Base-by-base conservation (phyloP, 2,888 invertebrate genomes). In the Cheilosia variabilis region DNA sequence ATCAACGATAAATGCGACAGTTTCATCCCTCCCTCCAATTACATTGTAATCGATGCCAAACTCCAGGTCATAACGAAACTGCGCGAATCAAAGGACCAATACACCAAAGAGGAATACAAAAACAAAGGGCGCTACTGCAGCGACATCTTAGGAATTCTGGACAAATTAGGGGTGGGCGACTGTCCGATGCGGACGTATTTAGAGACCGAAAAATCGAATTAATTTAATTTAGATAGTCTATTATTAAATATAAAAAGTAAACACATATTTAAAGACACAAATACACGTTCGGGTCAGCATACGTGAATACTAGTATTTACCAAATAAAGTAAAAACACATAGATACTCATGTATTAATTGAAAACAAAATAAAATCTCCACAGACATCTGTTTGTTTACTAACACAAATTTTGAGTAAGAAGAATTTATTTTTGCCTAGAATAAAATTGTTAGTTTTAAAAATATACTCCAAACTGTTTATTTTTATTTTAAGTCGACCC, bases 31-130 rank as follows among this genome's bases (percentile, higher is more conserved):
- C 89, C 84, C 55, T 89, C 89, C 69, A 92, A 91, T 89, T 90
- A 91, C 78, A 90, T 91, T 55, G 90, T 91, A 1, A 90, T 92
- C 58, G 92, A 92, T 75, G 89, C 91, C 45, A 92, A 92, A 87
- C 27, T 92, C 6, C 78, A 90, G 57, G 90, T 91, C 13, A 90
- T 92, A 34, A 88, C 88, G 17, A 90, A 90, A 6, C 87, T 92
- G 19, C 57, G 62, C 7, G 13, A 77, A 47, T 82, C 88, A 4
- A 89, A 89, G 79, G 89, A 88, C 1, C 90, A 91, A 76, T 90
- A 87, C 37, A 89, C 88, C 60, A 90, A 89, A 34, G 88, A 91
- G 65, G 90, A 90, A 24, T 88, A 89, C 22, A 88, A 89, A 17
- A 89, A 89, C 3, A 90, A 90, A 17, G 88, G 88, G 31, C 89